Percentiles rank a stretch among this genome's conserved stretches.
phyloP scores from a whole-genome alignment of 2,113 vertebrate species.

The Xyliphius kryptos region DNA sequence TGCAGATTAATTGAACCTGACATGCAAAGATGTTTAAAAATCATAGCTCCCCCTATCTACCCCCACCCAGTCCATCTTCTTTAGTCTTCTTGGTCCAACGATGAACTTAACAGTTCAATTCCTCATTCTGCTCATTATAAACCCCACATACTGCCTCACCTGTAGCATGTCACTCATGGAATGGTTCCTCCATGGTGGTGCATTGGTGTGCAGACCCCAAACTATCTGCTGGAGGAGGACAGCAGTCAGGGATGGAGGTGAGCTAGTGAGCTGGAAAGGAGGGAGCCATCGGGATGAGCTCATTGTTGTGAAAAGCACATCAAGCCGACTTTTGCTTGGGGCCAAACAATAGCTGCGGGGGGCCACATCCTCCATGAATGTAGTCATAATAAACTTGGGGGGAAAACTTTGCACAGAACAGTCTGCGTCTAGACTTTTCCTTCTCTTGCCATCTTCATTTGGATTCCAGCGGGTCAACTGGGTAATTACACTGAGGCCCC shows the following conservation, averaged over 20 bases:
- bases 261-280: slow-evolving; percentile 21
- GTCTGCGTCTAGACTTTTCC: neutral
- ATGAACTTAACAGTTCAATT: too few relatives aligned
- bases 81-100: too few relatives aligned
- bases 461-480: slow-evolving; percentile 19
- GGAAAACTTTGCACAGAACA: slow-evolving; percentile 29
- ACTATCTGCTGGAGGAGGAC: slow-evolving; percentile 32
- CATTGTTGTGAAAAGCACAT: slow-evolving; percentile 51
- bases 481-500: slow-evolving; percentile 26
- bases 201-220: too few relatives aligned
- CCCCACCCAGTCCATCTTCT: too few relatives aligned
- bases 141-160: too few relatives aligned
- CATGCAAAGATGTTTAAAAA: too few relatives aligned
- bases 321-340: slow-evolving; percentile 42
- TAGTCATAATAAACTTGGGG: slow-evolving; percentile 48
- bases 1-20: too few relatives aligned
- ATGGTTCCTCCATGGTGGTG: too few relatives aligned
- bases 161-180: too few relatives aligned
- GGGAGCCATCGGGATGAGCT: slow-evolving; percentile 42
- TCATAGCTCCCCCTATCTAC: too few relatives aligned
- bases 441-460: slow-evolving; percentile 22
- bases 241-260: slow-evolving; percentile 31
- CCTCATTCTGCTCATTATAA: too few relatives aligned
- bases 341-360: slow-evolving; percentile 44
- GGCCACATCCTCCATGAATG: slow-evolving; percentile 52